Evolutionary conservation across 2,888 invertebrate genomes (phyloP).

Genomic region (Drosophila maculinotata): DNA sequence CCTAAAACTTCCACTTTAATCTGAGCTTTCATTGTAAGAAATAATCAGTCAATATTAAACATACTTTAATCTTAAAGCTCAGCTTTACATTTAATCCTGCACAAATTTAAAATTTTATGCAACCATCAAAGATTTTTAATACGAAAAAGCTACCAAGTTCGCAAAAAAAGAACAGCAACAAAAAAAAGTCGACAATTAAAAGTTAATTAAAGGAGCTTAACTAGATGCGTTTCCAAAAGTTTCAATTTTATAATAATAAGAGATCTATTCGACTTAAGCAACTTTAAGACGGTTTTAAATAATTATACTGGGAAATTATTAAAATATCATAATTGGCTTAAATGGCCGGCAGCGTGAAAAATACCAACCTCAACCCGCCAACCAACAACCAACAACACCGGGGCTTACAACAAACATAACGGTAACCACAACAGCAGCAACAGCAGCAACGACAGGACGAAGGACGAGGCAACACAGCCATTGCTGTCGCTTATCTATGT

Average conservation of each 20-base stretch:
- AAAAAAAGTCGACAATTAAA: neutral
- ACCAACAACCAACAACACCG: constrained; percentile 10
- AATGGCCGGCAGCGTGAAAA: constrained; percentile 61
- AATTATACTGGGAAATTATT: constrained; percentile 63
- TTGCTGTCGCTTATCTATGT: constrained; percentile 75
- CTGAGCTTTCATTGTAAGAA: too few species aligned
- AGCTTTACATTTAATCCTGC: too few species aligned
- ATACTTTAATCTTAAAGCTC: too few species aligned
- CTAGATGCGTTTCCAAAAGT: constrained; percentile 20
- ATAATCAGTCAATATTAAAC: too few species aligned
- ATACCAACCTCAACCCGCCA: constrained; percentile 5
- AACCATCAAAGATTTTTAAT: too few species aligned
- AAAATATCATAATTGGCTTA: constrained; percentile 73
- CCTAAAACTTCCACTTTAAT: too few species aligned
- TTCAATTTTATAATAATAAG: constrained; percentile 39
- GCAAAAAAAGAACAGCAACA: too few species aligned
- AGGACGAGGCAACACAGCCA: constrained; percentile 25
- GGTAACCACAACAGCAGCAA: constrained; percentile 30
- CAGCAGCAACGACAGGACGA: constrained; percentile 19
- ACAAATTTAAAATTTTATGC: too few species aligned
- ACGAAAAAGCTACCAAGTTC: too few species aligned
- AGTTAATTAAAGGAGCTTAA: constrained; percentile 26
- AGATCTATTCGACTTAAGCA: constrained; percentile 9
- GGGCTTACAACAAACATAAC: constrained; percentile 29
- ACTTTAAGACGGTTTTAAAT: constrained; percentile 55